Base-by-base conservation (phyloP, 2,113 vertebrate genomes). In the Psittacus erithacus region DNA sequence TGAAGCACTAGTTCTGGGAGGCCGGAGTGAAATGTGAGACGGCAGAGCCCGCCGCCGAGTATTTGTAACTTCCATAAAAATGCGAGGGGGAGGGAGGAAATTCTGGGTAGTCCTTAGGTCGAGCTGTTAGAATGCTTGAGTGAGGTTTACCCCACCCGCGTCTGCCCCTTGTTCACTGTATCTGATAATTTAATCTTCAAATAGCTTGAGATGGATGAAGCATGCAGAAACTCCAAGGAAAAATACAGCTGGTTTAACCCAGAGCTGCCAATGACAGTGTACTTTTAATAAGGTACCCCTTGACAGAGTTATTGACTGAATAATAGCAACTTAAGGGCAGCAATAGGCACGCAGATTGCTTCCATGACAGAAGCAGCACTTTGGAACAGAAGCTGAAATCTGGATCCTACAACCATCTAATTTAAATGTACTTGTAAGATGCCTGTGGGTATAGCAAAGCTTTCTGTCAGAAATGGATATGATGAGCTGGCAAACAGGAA, bases 1-100 rank as follows among this genome's bases (percentile, higher is more conserved):
- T 1, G 3, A 29, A 5, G 18, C 17, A 0, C 4, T 2, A 12
- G 13, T 1, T 38, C 4, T 0, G 57, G 59, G 43, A 50, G 6
- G 35, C 25, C 43, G 5, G 59, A 24, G 14, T 17, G 86, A 35
- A 52, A 20, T 52, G 82, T 17, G 76, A 86, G 71, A 25, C 29
- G 18, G 39, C 35, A 2, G 52, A 52, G 64, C 46, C 59, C 44
- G 11, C 27, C 10, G 73, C 35, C 24, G 44, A 1, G 53, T 57
- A 17, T 70, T 86, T 92, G 68, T 78, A 53, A 5, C 0, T 60
- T 39, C 81, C 81, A 6, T 41, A 39, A 63, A 49, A 65, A 41
- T n/a, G 77, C 22, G 60, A 52, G 38, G 73, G 60, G 64, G 55
- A 81, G 87, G 81, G 68, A 39, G 50, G 68, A 67, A 46, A 19